Evolutionary conservation across 2,888 invertebrate species (phyloP).

Genomic region (Megalurothrips usitatus): DNA sequence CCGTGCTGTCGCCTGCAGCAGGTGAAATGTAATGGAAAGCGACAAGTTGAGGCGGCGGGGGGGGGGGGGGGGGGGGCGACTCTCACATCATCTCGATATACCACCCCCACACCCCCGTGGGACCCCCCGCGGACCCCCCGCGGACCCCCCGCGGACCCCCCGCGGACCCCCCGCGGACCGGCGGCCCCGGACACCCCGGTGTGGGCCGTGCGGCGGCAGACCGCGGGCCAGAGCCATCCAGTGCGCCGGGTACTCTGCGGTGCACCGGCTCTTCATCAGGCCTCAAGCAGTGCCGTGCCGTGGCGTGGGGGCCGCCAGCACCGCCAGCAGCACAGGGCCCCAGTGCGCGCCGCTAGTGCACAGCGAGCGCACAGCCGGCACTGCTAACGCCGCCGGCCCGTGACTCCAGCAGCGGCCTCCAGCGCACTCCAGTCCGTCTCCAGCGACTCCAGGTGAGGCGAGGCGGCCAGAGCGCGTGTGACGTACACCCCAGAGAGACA

Average conservation of each 20-base stretch:
- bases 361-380: neutral
- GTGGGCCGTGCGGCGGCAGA: neutral
- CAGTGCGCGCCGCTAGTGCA: neutral
- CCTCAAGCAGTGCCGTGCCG: neutral
- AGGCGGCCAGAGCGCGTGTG: no score
- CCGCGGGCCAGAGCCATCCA: neutral
- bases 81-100: neutral
- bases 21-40: conserved; percentile 24
- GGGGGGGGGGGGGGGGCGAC: no score
- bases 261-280: neutral
- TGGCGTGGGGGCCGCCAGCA: neutral
- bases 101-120: neutral
- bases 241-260: neutral
- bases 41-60: neutral
- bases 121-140: neutral
- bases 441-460: no score
- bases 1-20: conserved; percentile 16
- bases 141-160: neutral
- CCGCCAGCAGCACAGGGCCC: neutral
- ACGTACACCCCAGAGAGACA: no score
- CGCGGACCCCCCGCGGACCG: neutral
- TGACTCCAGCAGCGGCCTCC: neutral
- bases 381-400: neutral
- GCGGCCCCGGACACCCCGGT: neutral
- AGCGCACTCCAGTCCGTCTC: no score